These are phyloP conservation scores for Epsilonema sp. DNA, from an alignment of 2,888 invertebrate species.

Conservation along the genomic window DNA sequence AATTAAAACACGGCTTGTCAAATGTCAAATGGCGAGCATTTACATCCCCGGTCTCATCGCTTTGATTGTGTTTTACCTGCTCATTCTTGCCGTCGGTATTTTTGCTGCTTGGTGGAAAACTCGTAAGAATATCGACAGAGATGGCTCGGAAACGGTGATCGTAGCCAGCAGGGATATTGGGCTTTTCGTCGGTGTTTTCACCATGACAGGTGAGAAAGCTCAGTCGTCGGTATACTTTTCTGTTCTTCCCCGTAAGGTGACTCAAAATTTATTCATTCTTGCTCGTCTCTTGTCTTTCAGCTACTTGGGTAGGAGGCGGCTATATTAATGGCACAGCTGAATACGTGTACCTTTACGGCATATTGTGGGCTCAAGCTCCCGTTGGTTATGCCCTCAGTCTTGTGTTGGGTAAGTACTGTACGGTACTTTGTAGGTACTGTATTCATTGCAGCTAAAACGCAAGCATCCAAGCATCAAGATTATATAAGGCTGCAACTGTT, in stretches of 20 bases:
- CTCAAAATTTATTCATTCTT: background rate
- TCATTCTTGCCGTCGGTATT: conserved; percentile 3
- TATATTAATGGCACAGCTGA: conserved; percentile 96
- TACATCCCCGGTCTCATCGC: conserved; percentile 3
- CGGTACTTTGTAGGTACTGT: too few relatives aligned
- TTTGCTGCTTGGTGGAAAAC: conserved; percentile 4
- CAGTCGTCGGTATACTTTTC: too few relatives aligned
- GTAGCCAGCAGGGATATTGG: conserved; percentile 80
- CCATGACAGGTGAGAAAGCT: conserved; percentile 66
- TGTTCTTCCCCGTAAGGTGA: background rate
- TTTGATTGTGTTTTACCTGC: conserved; percentile 2
- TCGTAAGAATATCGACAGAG: background rate
- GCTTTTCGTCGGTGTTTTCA: conserved; percentile 81
- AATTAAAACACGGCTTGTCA: too few relatives aligned
- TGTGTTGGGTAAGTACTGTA: conserved; percentile 81
- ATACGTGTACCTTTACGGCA: conserved; percentile 66
- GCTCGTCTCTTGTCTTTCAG: conserved; percentile 5
- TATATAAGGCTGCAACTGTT: background rate
- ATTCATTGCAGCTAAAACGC: background rate
- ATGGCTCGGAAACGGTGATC: conserved; percentile 69
- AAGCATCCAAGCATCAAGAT: background rate
- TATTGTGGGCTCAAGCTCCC: conserved; percentile 93
- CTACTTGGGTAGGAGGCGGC: conserved; percentile 90
- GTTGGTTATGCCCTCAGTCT: conserved; percentile 86
- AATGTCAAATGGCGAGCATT: too few relatives aligned